Percentiles rank a stretch among this genome's conserved stretches.
phyloP scores from a whole-genome alignment of 2,113 vertebrate genomes.

The Excalfactoria chinensis region DNA sequence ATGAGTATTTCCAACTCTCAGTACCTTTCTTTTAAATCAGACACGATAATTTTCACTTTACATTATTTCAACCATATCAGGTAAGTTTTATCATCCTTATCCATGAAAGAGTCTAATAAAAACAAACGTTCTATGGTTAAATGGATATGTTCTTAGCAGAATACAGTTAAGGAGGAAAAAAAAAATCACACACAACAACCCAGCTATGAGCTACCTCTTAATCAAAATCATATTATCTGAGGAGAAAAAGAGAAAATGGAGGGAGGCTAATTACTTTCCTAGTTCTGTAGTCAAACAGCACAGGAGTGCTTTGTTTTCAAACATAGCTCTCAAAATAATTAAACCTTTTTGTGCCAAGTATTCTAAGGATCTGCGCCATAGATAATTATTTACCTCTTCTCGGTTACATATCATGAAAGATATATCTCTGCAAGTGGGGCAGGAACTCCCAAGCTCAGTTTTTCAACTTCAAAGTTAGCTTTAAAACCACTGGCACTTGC shows the following conservation, averaged over 20 bases:
- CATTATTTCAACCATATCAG: background rate
- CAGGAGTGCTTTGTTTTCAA: constrained; percentile 31
- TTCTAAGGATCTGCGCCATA: background rate
- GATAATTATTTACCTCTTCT: constrained; percentile 54
- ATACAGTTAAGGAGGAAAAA: background rate
- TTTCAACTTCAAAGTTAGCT: constrained; percentile 52
- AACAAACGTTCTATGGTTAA: background rate
- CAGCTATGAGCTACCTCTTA: background rate
- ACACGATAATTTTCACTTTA: background rate
- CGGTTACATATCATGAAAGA: constrained; percentile 42
- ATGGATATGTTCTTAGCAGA: background rate
- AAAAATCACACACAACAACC: background rate
- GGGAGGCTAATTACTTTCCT: background rate
- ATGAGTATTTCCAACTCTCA: background rate
- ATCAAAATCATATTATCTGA: background rate
- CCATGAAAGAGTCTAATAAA: background rate
- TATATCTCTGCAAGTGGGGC: constrained; percentile 28
- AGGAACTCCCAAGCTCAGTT: constrained; percentile 39
- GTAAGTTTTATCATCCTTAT: background rate
- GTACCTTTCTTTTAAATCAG: background rate
- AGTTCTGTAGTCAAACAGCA: background rate
- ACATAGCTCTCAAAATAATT: constrained; percentile 43
- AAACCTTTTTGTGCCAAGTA: background rate
- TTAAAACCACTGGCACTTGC: constrained; percentile 21
- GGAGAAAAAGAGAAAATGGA: constrained; percentile 3